These are phyloP conservation scores for Antechinus flavipes DNA, from an alignment of 2,113 vertebrate species.

Conservation along the genomic window DNA sequence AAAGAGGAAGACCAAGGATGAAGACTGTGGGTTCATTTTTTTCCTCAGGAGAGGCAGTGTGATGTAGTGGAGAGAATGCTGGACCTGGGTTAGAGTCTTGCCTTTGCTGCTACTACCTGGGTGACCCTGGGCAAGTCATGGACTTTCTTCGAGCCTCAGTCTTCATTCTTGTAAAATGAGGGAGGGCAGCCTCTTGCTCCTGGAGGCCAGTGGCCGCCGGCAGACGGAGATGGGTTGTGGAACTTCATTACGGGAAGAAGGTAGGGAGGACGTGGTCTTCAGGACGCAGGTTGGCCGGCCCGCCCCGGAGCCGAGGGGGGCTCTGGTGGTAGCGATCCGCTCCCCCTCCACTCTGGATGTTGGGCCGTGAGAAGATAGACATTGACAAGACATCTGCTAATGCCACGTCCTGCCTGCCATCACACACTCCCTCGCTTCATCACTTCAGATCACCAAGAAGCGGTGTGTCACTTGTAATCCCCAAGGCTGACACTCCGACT, in stretches of 20 bases:
- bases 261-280: neutral
- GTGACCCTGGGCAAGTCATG: neutral
- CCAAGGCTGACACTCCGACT: neutral
- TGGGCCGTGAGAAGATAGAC: neutral
- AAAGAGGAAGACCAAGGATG: neutral
- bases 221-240: too few species aligned
- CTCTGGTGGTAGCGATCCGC: neutral
- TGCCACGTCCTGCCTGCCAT: neutral
- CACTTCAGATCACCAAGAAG: constrained; percentile 2
- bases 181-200: neutral
- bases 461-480: neutral
- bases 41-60: neutral
- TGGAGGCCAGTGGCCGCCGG: neutral
- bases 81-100: neutral
- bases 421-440: neutral
- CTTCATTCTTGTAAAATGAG: neutral
- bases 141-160: neutral
- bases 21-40: neutral
- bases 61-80: neutral
- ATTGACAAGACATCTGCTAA: neutral
- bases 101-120: neutral
- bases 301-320: neutral
- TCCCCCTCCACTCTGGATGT: neutral
- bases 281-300: neutral
- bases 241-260: neutral